These are phyloP conservation scores for Chrysina gloriosa DNA, from an alignment of 2,888 invertebrate genomes.

Conservation along the genomic window DNA sequence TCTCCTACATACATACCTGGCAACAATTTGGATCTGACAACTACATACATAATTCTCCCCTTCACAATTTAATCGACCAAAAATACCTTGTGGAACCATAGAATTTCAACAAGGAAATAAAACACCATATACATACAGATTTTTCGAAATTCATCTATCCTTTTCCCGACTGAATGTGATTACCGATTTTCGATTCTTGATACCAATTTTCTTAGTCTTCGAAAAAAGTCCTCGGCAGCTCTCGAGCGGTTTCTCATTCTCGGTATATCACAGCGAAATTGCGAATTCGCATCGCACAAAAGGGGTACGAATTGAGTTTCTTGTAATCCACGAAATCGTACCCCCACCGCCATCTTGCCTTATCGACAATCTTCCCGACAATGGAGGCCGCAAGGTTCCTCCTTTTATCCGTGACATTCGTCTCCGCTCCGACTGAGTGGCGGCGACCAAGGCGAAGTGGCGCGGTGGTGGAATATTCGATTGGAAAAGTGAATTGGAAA, in stretches of 20 bases:
- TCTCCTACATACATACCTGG: too few relatives aligned
- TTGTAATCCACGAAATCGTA: constrained; percentile 54
- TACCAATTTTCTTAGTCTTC: not conserved
- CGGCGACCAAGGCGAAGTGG: constrained; percentile 52
- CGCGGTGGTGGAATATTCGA: constrained; percentile 57
- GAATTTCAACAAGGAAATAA: too few relatives aligned
- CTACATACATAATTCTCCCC: too few relatives aligned
- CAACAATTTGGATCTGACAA: too few relatives aligned
- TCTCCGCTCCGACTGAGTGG: not conserved
- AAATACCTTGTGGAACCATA: too few relatives aligned
- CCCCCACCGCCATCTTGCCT: constrained; percentile 54
- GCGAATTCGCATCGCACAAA: constrained; percentile 48
- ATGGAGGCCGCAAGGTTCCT: constrained; percentile 18
- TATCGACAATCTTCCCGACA: constrained; percentile 29
- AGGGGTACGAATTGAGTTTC: constrained; percentile 56
- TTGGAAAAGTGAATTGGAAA: constrained; percentile 60
- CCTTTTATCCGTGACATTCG: constrained; percentile 22
- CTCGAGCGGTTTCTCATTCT: not conserved
- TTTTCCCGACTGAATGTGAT: too few relatives aligned
- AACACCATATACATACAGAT: too few relatives aligned
- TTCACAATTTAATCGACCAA: too few relatives aligned
- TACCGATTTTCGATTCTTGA: not conserved
- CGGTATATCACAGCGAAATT: constrained; percentile 32
- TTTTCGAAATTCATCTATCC: too few relatives aligned
- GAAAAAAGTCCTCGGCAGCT: not conserved